Percentiles rank a stretch among this genome's conserved stretches.
Evolutionary conservation across 2,797 vertebrate genomes (phyloP).

Genomic region (Sitta carolinensis): DNA sequence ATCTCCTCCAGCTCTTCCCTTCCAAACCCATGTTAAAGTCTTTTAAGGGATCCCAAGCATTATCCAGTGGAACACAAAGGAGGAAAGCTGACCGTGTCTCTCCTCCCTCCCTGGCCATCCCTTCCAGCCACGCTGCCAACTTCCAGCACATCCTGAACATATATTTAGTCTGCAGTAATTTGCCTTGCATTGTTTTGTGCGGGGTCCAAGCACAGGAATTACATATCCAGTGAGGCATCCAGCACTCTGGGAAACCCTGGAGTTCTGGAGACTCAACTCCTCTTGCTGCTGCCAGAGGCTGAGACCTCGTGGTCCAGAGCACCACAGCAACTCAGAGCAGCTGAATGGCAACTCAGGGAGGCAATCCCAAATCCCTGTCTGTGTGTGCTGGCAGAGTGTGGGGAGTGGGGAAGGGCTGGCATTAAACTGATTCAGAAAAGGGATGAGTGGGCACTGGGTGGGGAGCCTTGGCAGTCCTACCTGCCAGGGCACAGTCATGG

Average conservation of each 20-base stretch:
- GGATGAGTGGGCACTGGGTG: neutral
- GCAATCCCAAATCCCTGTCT: neutral
- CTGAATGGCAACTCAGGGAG: neutral
- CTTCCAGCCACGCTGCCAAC: slow-evolving; percentile 4
- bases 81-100: neutral
- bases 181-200: neutral
- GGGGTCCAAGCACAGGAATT: neutral
- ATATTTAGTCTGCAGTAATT: slow-evolving; percentile 57
- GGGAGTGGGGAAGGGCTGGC: fast-evolving
- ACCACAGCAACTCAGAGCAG: neutral
- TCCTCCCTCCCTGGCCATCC: slow-evolving; percentile 32
- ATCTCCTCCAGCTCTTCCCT: neutral
- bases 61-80: neutral
- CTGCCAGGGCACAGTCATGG: neutral
- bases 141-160: slow-evolving; percentile 16
- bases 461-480: neutral
- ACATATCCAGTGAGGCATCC: slow-evolving; percentile 25
- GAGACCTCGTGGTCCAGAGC: neutral
- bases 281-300: neutral
- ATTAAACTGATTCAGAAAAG: too few species aligned
- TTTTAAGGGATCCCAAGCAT: neutral
- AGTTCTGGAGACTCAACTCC: neutral
- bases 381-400: neutral
- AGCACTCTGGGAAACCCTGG: neutral
- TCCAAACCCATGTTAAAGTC: neutral